A percentile compares a stretch with the other conserved stretches of the same genome.
Conservation (phyloP, 2,888 invertebrate genomes). For the Thereva nobilitata region DNA sequence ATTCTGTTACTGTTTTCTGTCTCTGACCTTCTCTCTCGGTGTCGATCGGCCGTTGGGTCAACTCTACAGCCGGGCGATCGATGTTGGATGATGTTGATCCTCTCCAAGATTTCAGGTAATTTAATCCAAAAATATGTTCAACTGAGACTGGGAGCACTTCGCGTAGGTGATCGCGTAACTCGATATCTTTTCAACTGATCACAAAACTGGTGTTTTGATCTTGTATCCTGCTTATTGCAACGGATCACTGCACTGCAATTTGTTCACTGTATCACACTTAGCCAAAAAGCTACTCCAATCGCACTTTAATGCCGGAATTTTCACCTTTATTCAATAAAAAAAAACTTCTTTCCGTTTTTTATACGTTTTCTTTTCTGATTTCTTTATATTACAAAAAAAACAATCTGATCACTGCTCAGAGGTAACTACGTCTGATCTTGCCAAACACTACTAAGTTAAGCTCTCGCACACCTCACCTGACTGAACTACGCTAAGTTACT, state of each 20-base stretch:
- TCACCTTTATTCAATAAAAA: conserved; percentile 2
- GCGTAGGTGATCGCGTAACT: conserved; percentile 22
- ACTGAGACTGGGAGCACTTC: conserved; percentile 7
- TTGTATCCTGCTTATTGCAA: conserved; percentile 5
- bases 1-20: no score
- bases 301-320: neutral
- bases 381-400: neutral
- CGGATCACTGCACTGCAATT: conserved; percentile 9
- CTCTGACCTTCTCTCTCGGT: conserved; percentile 28
- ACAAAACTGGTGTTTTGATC: conserved; percentile 19
- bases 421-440: neutral
- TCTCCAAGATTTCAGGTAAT: conserved; percentile 1
- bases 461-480: conserved; percentile 33
- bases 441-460: conserved; percentile 1
- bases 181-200: conserved; percentile 11
- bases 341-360: neutral
- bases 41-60: no score
- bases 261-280: conserved; percentile 3
- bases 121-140: conserved; percentile 27
- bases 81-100: conserved; percentile 7
- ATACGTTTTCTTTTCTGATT: no score
- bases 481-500: conserved; percentile 37
- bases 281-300: neutral
- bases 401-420: neutral
- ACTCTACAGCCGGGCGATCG: conserved; percentile 1